Conservation (phyloP, 2,113 vertebrate genomes). For the Donacobius atricapilla region DNA sequence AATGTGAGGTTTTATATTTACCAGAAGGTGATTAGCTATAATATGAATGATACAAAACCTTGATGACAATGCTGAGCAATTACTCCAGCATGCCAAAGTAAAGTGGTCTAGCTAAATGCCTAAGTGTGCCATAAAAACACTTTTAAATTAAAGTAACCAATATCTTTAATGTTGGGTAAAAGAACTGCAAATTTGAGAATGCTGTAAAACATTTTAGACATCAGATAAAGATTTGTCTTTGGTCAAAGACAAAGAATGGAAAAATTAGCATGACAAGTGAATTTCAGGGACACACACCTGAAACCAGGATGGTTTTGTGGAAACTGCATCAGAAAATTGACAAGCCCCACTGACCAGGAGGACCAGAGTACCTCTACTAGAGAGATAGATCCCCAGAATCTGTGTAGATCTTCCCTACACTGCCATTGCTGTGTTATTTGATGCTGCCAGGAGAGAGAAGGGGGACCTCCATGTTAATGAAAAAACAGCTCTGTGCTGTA, state of each 20-base stretch:
- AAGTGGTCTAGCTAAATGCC: not conserved
- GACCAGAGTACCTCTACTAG: not conserved
- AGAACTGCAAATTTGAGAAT: not conserved
- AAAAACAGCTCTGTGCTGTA: not conserved
- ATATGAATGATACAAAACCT: slow-evolving; percentile 36
- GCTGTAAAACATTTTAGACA: not conserved
- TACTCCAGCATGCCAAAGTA: not conserved
- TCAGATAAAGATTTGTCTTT: not conserved
- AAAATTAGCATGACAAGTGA: not conserved
- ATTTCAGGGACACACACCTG: not conserved
- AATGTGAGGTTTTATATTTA: not conserved
- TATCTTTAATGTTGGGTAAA: slow-evolving; percentile 51
- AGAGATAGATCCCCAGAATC: not conserved
- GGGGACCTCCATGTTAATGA: not conserved
- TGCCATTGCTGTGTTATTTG: not conserved
- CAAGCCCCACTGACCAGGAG: not conserved
- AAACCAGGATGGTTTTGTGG: not conserved
- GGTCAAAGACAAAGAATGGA: not conserved
- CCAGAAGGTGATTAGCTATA: slow-evolving; percentile 9
- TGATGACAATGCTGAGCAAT: not conserved
- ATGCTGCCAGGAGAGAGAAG: not conserved
- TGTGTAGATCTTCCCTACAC: not conserved
- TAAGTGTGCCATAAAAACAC: not conserved
- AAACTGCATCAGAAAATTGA: not conserved
- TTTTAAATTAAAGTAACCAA: slow-evolving; percentile 48